Percentiles rank a stretch among this genome's conserved stretches.
Evolutionary conservation across 2,888 invertebrate species (phyloP).

Genomic region (Drosophila sordidula): DNA sequence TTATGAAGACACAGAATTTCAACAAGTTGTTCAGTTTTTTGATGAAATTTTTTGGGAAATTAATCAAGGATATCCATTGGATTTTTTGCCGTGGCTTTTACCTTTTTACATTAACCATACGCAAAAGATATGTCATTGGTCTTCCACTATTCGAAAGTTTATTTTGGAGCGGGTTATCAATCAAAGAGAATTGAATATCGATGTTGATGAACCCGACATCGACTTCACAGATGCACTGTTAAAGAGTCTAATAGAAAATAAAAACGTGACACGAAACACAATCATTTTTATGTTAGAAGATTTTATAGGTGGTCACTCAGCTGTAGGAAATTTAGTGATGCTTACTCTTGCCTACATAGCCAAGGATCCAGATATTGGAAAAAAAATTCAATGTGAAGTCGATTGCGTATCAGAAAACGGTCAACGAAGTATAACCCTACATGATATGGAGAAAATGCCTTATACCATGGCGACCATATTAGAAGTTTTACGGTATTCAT

Average conservation of each 20-base stretch:
- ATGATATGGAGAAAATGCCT: slow-evolving; percentile 89
- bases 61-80: slow-evolving; percentile 94
- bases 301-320: slow-evolving; percentile 94
- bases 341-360: slow-evolving; percentile 90
- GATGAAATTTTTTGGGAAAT: slow-evolving; percentile 97
- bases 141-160: slow-evolving; percentile 89
- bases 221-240: slow-evolving; percentile 93
- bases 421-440: slow-evolving; percentile 87
- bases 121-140: slow-evolving; percentile 89
- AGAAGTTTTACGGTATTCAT: slow-evolving; percentile 91
- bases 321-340: slow-evolving; percentile 94
- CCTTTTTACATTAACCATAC: slow-evolving; percentile 90
- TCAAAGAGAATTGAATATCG: slow-evolving; percentile 83
- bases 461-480: slow-evolving; percentile 93
- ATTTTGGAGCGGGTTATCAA: slow-evolving; percentile 90
- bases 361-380: slow-evolving; percentile 88
- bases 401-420: slow-evolving; percentile 86
- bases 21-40: slow-evolving; percentile 89
- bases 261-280: slow-evolving; percentile 89
- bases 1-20: slow-evolving; percentile 89
- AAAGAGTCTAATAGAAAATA: slow-evolving; percentile 88
- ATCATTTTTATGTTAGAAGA: slow-evolving; percentile 94
- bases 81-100: slow-evolving; percentile 93
- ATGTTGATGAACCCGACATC: slow-evolving; percentile 87
- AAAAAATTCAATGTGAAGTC: slow-evolving; percentile 89